phyloP scores from a whole-genome alignment of 2,113 vertebrate genomes.

The Aptenodytes forsteri region DNA sequence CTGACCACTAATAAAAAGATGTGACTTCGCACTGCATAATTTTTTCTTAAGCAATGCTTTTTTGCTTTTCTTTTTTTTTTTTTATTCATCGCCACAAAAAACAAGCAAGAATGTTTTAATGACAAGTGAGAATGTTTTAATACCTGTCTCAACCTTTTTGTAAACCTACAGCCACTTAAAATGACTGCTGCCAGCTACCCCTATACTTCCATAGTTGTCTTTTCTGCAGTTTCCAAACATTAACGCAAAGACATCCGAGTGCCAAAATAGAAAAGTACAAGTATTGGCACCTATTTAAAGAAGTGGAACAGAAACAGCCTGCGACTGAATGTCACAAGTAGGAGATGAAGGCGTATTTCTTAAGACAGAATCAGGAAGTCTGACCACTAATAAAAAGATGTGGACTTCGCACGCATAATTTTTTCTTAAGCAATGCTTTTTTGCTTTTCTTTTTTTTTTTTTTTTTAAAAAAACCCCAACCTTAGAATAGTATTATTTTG shows the following conservation, averaged over 20 bases:
- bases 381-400: neutral
- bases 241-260: fast-evolving
- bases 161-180: neutral
- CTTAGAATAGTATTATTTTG: neutral
- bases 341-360: neutral
- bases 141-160: neutral
- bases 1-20: neutral
- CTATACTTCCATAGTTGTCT: neutral
- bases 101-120: neutral
- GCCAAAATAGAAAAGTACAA: neutral
- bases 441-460: neutral
- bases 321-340: neutral
- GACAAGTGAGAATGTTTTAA: neutral
- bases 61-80: neutral
- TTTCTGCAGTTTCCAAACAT: neutral
- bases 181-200: neutral
- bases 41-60: neutral
- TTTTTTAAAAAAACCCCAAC: neutral
- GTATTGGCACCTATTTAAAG: neutral
- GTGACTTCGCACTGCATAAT: neutral
- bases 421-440: neutral
- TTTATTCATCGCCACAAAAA: neutral
- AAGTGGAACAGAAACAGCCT: neutral
- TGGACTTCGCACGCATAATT: neutral
- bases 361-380: neutral